Percentiles rank a stretch among this genome's conserved stretches.
These are phyloP conservation scores for Drosophila nigrodunni DNA, from an alignment of 1,140 invertebrate species.

Conservation along the genomic window DNA sequence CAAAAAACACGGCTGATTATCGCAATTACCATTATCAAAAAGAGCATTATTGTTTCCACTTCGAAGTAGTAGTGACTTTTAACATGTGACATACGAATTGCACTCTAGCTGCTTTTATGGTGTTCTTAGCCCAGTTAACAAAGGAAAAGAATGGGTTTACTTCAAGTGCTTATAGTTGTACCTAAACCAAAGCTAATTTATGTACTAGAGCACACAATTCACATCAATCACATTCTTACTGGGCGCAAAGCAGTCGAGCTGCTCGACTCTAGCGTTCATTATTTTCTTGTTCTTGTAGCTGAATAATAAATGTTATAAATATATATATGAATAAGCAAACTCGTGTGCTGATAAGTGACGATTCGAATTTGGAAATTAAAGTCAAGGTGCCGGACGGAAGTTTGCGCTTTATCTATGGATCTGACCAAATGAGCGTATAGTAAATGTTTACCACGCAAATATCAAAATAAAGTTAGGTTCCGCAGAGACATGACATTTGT, in stretches of 20 bases:
- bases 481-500: background rate
- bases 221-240: too few relatives aligned
- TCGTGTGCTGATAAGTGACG: conserved; percentile 53
- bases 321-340: conserved; percentile 57
- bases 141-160: too few relatives aligned
- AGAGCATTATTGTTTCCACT: conserved; percentile 6
- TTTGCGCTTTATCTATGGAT: conserved; percentile 20
- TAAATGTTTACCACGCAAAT: too few relatives aligned
- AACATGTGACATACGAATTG: conserved; percentile 59
- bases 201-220: too few relatives aligned
- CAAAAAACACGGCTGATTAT: conserved; percentile 12
- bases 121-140: too few relatives aligned
- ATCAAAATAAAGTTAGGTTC: too few relatives aligned
- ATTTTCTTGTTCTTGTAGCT: background rate
- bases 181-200: too few relatives aligned
- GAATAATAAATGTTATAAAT: conserved; percentile 52
- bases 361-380: conserved; percentile 12
- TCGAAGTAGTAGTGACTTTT: conserved; percentile 30
- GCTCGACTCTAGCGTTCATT: background rate
- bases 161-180: too few relatives aligned
- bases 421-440: background rate
- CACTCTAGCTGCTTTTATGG: background rate
- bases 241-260: too few relatives aligned
- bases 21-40: conserved; percentile 33
- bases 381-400: conserved; percentile 17